Evolutionary conservation across 2,113 vertebrate genomes (phyloP).

Genomic region (Nothoprocta pentlandii): DNA sequence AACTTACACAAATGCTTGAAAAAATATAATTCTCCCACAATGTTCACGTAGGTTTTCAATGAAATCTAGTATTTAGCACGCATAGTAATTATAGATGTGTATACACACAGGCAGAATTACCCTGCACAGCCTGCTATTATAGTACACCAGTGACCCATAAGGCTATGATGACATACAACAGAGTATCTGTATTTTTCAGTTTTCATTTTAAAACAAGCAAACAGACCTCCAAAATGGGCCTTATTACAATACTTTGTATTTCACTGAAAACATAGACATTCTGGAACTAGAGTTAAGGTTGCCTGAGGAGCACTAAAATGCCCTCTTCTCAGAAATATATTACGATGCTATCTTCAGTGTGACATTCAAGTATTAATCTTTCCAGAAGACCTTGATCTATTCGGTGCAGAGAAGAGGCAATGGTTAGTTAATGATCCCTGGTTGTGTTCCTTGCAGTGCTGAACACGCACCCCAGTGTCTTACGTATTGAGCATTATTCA

Average conservation of each 20-base stretch:
- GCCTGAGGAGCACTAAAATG: slow-evolving; percentile 25
- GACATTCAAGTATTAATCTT: slow-evolving; percentile 11
- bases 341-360: background rate
- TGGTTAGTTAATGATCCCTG: background rate
- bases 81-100: background rate
- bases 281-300: slow-evolving; percentile 39
- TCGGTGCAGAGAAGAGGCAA: background rate
- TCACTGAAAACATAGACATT: slow-evolving; percentile 10
- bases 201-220: slow-evolving; percentile 54
- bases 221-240: slow-evolving; percentile 22
- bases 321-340: slow-evolving; percentile 3
- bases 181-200: slow-evolving; percentile 22
- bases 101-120: background rate
- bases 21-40: background rate
- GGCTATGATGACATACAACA: slow-evolving; percentile 28
- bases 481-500: background rate
- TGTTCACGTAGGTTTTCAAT: slow-evolving; percentile 9
- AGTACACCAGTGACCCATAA: slow-evolving; percentile 52
- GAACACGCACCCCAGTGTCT: background rate
- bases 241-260: background rate
- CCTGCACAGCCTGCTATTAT: slow-evolving; percentile 22
- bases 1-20: background rate
- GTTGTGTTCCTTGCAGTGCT: background rate
- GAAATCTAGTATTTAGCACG: slow-evolving; percentile 20
- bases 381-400: background rate